phyloP scores from a whole-genome alignment of 2,888 invertebrate species.

The Loripinus fragilis region DNA sequence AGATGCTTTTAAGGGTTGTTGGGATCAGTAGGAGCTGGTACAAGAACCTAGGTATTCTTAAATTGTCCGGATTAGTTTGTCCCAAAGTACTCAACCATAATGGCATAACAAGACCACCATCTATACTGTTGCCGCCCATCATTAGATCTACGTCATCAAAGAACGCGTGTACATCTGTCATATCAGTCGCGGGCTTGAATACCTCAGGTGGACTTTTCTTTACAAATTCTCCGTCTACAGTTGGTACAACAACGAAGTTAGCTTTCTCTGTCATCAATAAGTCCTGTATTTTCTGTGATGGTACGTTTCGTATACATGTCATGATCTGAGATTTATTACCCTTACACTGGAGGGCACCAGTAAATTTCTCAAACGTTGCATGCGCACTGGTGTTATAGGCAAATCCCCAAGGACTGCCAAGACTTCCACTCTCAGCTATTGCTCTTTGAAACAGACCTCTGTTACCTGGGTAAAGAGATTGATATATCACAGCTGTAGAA shows the following conservation, averaged over 20 bases:
- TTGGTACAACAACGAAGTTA: not conserved
- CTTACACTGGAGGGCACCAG: not conserved
- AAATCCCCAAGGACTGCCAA: not conserved
- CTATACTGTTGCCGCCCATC: constrained; percentile 11
- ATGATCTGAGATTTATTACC: not conserved
- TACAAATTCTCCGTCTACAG: not conserved
- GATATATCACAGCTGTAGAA: not conserved
- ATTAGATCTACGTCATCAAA: not conserved
- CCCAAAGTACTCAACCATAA: not conserved
- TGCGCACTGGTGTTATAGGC: not conserved
- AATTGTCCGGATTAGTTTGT: not conserved
- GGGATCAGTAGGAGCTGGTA: not conserved
- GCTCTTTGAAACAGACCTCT: not conserved
- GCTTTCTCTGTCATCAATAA: not conserved
- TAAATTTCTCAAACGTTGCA: not conserved
- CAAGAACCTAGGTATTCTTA: not conserved
- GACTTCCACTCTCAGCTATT: not conserved
- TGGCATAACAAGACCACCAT: not conserved
- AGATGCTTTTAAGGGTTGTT: not conserved
- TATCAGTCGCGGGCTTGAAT: not conserved
- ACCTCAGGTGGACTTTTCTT: not conserved
- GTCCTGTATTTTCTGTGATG: not conserved
- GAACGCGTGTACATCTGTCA: not conserved
- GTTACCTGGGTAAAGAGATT: not conserved
- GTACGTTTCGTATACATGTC: not conserved